These are phyloP conservation scores for Amblyornis subalaris DNA, from an alignment of 2,113 vertebrate species.

Conservation along the genomic window DNA sequence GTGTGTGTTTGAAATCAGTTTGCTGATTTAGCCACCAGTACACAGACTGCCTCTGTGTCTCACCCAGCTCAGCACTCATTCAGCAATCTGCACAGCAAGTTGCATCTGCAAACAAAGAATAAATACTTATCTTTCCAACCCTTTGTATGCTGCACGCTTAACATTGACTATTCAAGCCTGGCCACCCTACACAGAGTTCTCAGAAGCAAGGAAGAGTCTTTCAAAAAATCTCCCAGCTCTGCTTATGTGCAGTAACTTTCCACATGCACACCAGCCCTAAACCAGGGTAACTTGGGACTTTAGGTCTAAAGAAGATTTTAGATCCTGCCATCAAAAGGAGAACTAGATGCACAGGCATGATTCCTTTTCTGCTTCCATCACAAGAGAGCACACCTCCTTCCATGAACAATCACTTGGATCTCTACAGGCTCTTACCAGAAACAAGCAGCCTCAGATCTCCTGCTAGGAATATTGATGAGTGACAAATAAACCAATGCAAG, in stretches of 20 bases:
- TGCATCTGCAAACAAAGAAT: neutral
- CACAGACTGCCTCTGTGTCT: neutral
- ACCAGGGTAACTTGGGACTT: neutral
- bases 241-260: neutral
- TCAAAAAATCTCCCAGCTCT: neutral
- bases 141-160: neutral
- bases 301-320: neutral
- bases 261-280: neutral
- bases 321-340: neutral
- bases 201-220: neutral
- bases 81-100: neutral
- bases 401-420: neutral
- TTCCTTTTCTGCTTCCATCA: neutral
- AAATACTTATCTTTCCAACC: neutral
- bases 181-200: neutral
- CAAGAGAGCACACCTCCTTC: neutral
- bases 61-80: neutral
- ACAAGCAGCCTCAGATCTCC: neutral
- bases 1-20: neutral
- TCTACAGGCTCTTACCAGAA: neutral
- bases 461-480: neutral
- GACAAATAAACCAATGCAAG: neutral
- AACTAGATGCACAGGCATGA: neutral
- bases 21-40: conserved; percentile 34
- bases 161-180: neutral